Evolutionary conservation across 23 tunicate species (phyloP), one percentile per base, ranked within the genome.

Genomic region (Ascidia mentula): DNA sequence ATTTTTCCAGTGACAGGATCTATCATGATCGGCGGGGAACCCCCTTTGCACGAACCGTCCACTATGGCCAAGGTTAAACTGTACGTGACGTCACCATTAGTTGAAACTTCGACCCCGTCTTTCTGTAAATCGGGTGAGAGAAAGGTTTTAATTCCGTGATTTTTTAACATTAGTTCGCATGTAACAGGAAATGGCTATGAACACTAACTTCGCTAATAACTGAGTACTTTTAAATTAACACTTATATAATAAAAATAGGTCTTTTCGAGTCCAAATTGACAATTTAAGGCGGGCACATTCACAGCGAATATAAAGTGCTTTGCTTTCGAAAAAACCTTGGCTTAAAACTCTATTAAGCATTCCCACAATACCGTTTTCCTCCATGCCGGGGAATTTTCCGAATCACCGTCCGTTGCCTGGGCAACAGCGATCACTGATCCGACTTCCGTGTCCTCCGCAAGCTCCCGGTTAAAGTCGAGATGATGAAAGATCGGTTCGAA

Each of bases 401-500:
- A 60, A 35, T 89, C 94, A 32, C 73, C 40, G 34, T 89, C 94
- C 0, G 83, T 77, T 36, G 94, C 94, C 9, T 36, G 32, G 20
- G 86, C 87, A 9, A 26, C 72, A 18, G 85, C 59, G 18, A 89
- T 65, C 6, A 61, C 71, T 0, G 94, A 76, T 12, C 94, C 88
- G 31, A 83, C 78, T 2, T 78, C 60, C 18, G 77, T 79, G 74
- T 89, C 85, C 37, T 89, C 94, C 76, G 83, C 80, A 38, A 89
- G 77, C 13, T 33, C 59, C 18, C 84, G 8, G 32, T 33, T 72
- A 7, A 77, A 31, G 69, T 82, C 73, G 39, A 79, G 60, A 65
- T 79, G 86, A 31, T 70, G 85, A 40, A 89, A 82, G 5, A 32
- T 32, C 2, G 94, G 94, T 42, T 87, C 72, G 40, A 75, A 79